These are phyloP conservation scores for Mesitornis unicolor DNA, from an alignment of 2,113 vertebrate genomes.

Conservation along the genomic window DNA sequence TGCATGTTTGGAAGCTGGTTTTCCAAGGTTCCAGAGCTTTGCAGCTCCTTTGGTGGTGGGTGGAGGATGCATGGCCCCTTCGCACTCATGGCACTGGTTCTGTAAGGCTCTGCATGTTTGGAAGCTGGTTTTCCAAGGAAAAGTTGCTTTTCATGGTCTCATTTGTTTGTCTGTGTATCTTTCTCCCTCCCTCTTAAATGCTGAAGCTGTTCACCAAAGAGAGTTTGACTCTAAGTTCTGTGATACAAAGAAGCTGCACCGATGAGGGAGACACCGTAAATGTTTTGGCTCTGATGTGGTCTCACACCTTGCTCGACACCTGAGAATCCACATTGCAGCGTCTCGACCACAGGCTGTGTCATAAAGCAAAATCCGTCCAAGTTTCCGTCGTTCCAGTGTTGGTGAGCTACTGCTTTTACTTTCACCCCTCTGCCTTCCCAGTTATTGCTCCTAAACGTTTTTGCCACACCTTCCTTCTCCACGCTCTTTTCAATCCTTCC, in stretches of 20 bases:
- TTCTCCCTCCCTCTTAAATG: neutral
- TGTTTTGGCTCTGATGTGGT: neutral
- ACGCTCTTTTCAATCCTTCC: conserved; percentile 4
- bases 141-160: neutral
- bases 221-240: neutral
- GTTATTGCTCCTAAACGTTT: neutral
- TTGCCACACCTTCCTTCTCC: neutral
- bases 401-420: neutral
- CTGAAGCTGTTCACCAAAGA: neutral
- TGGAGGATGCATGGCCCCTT: neutral
- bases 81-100: accelerated
- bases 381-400: neutral
- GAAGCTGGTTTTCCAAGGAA: neutral
- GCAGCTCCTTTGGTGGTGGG: neutral
- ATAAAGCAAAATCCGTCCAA: neutral
- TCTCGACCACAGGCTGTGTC: neutral
- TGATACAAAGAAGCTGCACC: neutral
- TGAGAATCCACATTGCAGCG: neutral
- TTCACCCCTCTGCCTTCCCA: neutral
- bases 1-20: neutral
- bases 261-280: neutral
- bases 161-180: neutral
- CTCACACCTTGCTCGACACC: neutral
- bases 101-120: neutral
- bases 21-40: too few relatives aligned